Base-by-base conservation (phyloP, 2,113 vertebrate genomes). In the Ictalurus furcatus region DNA sequence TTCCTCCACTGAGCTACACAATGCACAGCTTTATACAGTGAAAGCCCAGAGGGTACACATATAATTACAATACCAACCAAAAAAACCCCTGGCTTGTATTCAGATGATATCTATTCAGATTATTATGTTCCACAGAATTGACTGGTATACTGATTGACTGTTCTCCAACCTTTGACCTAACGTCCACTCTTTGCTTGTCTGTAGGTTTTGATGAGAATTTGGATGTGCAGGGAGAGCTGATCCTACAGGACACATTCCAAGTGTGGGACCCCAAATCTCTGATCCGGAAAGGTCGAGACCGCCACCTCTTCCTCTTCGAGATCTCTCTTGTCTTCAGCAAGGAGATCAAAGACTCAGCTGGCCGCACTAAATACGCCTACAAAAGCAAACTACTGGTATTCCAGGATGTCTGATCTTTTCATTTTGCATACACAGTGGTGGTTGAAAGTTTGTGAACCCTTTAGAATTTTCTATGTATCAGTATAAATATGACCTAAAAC, bases 251-350 rank as follows among this genome's bases (percentile, higher is more conserved):
- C 94, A 97, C 98, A 80, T 99, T 99, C 94, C 98, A 99, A 96
- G 98, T 99, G n/a, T 99, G 98, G 98, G 98, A 99, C 91, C 98
- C 98, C 37, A 98, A 98, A 90, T 99, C 98, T 2, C 97, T 99
- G 89, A 99, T 99, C 95, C 96, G 98, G 87, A 99, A 99, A 90
- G 98, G 98, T 44, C 96, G 98, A 73, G 98, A 99, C 91, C 96
- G 98, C 13, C 98, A 99, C 94, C 96, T 99, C 92, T 99, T 99
- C 95, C 97, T 99, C 91, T 99, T 99, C 87, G 98, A 99, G 96
- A 98, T 99, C 94, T 98, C 97, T 8, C 96, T 99, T 89, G 97
- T 99, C 90, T 99, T 99, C 93, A 99, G 98, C 94, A 99, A 99
- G 90, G 98, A 99, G 93, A 98, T 99, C 92, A 99, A 99, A 95